These are phyloP conservation scores for Umimayanthus chanpuru DNA, from an alignment of 92 coral and sea anemone species.

Conservation along the genomic window DNA sequence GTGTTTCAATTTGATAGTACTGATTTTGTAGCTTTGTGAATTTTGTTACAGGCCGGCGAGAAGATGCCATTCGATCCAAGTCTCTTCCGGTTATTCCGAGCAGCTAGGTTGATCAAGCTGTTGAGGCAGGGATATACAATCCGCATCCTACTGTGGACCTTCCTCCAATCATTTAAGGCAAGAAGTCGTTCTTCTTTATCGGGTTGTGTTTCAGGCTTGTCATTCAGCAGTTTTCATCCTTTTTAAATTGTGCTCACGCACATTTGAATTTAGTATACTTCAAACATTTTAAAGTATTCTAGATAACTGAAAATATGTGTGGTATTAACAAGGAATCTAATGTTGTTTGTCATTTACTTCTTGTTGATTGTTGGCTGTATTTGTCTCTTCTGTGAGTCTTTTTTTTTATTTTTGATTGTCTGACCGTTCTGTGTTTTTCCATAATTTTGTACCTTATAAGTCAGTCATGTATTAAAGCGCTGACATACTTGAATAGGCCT, in stretches of 20 bases:
- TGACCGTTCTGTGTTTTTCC: background rate
- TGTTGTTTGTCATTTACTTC: too few species aligned
- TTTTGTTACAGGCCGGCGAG: conserved; percentile 17
- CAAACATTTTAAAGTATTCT: too few species aligned
- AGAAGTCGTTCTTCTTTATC: background rate
- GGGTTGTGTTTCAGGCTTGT: background rate
- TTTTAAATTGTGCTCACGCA: background rate
- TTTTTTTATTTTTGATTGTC: background rate
- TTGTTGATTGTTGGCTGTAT: too few species aligned
- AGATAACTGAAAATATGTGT: background rate
- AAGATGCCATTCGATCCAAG: conserved; percentile 88
- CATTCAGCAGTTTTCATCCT: too few species aligned
- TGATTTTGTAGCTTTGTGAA: background rate
- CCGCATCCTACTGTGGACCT: conserved; percentile 94
- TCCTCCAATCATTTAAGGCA: conserved; percentile 96
- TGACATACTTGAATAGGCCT: too few species aligned
- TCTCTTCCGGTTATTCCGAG: conserved; percentile 94
- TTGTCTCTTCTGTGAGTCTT: background rate
- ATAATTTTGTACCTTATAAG: too few species aligned
- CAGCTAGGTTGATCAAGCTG: conserved; percentile 91
- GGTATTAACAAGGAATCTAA: too few species aligned
- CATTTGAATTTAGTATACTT: background rate
- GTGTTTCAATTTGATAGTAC: background rate
- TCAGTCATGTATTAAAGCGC: too few species aligned
- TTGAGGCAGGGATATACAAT: conserved; percentile 94